These are phyloP conservation scores for Uromys caudimaculatus DNA, from an alignment of 2,797 vertebrate species.

Conservation along the genomic window DNA sequence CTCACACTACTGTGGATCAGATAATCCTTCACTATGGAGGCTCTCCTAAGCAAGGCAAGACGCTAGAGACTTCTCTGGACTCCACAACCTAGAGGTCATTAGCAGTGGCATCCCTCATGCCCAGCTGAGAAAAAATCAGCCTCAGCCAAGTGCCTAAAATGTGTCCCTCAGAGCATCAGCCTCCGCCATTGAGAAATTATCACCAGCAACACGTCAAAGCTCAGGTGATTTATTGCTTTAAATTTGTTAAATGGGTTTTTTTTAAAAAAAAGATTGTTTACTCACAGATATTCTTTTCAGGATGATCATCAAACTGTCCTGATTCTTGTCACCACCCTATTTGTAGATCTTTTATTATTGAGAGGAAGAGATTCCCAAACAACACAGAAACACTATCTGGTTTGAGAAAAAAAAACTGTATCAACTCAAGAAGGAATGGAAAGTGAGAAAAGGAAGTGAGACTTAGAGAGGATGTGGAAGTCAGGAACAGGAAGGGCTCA, in stretches of 20 bases:
- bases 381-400: background rate
- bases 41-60: background rate
- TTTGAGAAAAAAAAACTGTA: background rate
- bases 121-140: background rate
- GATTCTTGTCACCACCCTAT: background rate
- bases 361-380: background rate
- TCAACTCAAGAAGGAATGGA: background rate
- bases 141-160: background rate
- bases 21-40: fast-evolving
- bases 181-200: background rate
- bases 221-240: background rate
- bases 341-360: background rate
- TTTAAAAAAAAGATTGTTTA: background rate
- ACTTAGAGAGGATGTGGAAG: no score
- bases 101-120: background rate
- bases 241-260: background rate
- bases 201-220: background rate
- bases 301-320: background rate
- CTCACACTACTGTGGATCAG: background rate
- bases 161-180: background rate
- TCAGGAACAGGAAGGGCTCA: background rate
- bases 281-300: background rate
- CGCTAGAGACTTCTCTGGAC: background rate
- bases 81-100: background rate
- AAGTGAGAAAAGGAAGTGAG: background rate